phyloP scores from a whole-genome alignment of 1,140 invertebrate genomes.

The Drosophila ambigua region DNA sequence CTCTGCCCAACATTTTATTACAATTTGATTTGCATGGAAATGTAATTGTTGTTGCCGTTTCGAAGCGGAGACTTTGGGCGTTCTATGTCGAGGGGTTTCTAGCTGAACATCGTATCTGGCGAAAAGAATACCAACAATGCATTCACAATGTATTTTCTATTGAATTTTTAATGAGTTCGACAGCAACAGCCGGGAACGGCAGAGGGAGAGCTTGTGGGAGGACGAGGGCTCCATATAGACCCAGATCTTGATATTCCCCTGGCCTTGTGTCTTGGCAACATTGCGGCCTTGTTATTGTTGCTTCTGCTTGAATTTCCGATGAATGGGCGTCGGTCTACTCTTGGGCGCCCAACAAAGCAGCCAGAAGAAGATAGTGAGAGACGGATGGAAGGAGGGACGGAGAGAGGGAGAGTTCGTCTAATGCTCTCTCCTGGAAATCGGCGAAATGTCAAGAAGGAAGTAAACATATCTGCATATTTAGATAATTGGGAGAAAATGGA shows the following conservation, averaged over 20 bases:
- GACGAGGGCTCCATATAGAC: slow-evolving; percentile 11
- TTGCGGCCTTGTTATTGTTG: slow-evolving; percentile 34
- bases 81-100: no score
- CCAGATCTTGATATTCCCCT: slow-evolving; percentile 44
- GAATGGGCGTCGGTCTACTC: not conserved
- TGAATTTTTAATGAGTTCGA: slow-evolving; percentile 78
- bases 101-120: slow-evolving; percentile 10
- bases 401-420: not conserved
- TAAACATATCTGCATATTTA: slow-evolving; percentile 8
- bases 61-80: not conserved
- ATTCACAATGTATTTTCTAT: slow-evolving; percentile 72
- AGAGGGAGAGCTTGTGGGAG: not conserved
- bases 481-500: slow-evolving; percentile 5
- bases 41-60: slow-evolving; percentile 60
- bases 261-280: not conserved
- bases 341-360: no score
- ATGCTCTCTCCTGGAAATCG: slow-evolving; percentile 31
- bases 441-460: slow-evolving; percentile 21
- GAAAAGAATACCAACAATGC: slow-evolving; percentile 44
- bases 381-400: not conserved
- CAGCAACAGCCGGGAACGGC: slow-evolving; percentile 1
- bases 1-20: slow-evolving; percentile 41
- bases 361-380: no score
- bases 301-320: not conserved
- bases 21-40: slow-evolving; percentile 82